Evolutionary conservation across 2,888 invertebrate genomes (phyloP).

Genomic region (Dolomedes plantarius): DNA sequence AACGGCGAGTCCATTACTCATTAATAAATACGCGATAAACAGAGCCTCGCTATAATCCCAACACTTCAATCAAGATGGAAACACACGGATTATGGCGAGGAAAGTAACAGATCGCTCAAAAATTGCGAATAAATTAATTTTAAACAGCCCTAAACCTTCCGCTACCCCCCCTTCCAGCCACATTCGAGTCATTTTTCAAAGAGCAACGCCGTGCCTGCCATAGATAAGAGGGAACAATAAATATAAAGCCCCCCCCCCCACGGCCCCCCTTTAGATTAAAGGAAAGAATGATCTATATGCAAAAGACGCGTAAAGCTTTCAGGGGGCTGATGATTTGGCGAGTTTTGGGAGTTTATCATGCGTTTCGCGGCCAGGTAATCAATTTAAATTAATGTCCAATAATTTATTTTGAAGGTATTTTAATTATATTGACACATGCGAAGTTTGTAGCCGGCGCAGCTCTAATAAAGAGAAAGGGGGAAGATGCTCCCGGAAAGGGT

Average conservation of each 20-base stretch:
- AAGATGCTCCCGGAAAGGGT: slow-evolving; percentile 35
- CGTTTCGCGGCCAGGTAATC: slow-evolving; percentile 48
- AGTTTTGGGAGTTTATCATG: slow-evolving; percentile 60
- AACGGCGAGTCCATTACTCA: neutral
- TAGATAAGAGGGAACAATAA: slow-evolving; percentile 63
- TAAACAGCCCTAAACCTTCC: slow-evolving; percentile 17
- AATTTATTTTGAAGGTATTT: slow-evolving; percentile 71
- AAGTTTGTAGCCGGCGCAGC: slow-evolving; percentile 14
- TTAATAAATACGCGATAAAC: slow-evolving; percentile 14
- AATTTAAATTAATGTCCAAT: slow-evolving; percentile 71
- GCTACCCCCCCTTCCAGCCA: neutral
- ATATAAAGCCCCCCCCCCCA: slow-evolving; percentile 21
- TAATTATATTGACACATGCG: slow-evolving; percentile 71
- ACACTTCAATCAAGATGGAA: slow-evolving; percentile 12
- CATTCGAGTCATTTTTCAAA: slow-evolving; percentile 19
- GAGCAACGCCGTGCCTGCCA: slow-evolving; percentile 11
- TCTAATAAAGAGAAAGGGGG: slow-evolving; percentile 62
- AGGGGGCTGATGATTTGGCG: slow-evolving; percentile 56
- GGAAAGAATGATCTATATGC: slow-evolving; percentile 38
- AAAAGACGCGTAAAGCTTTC: slow-evolving; percentile 43
- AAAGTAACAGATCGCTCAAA: slow-evolving; percentile 12
- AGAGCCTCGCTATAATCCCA: neutral
- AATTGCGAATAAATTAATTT: slow-evolving; percentile 25
- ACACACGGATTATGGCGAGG: neutral
- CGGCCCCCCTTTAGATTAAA: slow-evolving; percentile 24